These are phyloP conservation scores for Biston betularia DNA, from an alignment of 2,888 invertebrate genomes.

Conservation along the genomic window DNA sequence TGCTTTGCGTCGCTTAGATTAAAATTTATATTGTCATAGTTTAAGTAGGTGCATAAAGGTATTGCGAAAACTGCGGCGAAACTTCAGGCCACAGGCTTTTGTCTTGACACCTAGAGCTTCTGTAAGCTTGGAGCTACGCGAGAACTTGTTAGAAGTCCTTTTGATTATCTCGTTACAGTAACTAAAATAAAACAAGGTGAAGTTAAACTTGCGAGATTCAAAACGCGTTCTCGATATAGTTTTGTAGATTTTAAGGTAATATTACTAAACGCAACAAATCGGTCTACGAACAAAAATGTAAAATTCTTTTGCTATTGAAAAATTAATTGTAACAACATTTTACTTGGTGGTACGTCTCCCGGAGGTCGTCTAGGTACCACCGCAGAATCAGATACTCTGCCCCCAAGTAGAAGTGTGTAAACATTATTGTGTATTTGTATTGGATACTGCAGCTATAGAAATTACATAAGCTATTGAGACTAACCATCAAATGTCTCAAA, in stretches of 20 bases:
- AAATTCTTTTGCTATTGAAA: too few species aligned
- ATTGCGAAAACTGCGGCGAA: conserved; percentile 38
- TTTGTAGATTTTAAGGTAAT: too few species aligned
- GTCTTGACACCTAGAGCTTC: conserved; percentile 37
- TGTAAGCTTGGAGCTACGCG: conserved; percentile 9
- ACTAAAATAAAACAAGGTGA: neutral
- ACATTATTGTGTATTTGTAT: too few species aligned
- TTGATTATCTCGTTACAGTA: conserved; percentile 31
- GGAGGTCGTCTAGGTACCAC: too few species aligned
- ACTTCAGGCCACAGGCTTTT: conserved; percentile 42
- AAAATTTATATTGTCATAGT: conserved; percentile 36
- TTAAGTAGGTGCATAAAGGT: conserved; percentile 37
- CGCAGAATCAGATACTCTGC: too few species aligned
- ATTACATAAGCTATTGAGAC: too few species aligned
- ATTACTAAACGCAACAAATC: neutral
- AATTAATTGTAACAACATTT: too few species aligned
- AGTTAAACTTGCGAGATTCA: neutral
- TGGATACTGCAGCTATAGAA: too few species aligned
- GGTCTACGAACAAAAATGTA: neutral
- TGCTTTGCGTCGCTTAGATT: conserved; percentile 31
- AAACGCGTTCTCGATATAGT: neutral
- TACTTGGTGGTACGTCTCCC: too few species aligned
- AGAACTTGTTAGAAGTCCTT: conserved; percentile 38
- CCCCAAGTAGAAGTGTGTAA: too few species aligned
- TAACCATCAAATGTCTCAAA: too few species aligned